Evolutionary conservation across 1,140 invertebrate genomes (phyloP).

Genomic region (Diorhabda elongata): DNA sequence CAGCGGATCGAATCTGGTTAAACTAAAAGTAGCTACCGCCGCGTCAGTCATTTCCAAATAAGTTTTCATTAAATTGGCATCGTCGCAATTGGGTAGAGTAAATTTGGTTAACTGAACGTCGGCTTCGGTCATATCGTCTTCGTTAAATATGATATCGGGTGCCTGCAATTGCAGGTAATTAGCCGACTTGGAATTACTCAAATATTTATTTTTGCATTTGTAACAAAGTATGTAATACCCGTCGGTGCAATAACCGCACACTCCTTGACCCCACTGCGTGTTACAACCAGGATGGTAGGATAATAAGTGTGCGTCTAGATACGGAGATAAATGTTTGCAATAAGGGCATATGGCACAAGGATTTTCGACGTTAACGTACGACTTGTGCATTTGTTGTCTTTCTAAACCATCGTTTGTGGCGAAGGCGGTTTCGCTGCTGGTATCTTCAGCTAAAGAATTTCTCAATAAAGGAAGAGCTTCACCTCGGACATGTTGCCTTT

Average conservation of each 20-base stretch:
- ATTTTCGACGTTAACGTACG: constrained; percentile 21
- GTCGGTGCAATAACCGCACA: constrained; percentile 50
- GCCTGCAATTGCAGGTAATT: constrained; percentile 31
- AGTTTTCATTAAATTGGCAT: constrained; percentile 34
- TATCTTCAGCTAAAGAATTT: constrained; percentile 13
- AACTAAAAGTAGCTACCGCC: constrained; percentile 48
- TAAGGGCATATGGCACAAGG: constrained; percentile 39
- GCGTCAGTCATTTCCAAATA: constrained; percentile 34
- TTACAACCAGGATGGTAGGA: constrained; percentile 52
- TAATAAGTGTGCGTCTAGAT: constrained; percentile 44
- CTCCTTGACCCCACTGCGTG: constrained; percentile 43
- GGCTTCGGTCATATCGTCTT: constrained; percentile 37
- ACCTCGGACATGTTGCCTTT: constrained; percentile 48
- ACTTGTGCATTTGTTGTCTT: background rate
- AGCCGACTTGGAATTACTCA: constrained; percentile 27
- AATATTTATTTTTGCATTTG: constrained; percentile 51
- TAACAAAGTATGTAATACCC: constrained; percentile 51
- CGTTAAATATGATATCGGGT: constrained; percentile 43
- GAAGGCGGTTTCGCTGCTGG: background rate
- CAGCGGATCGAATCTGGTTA: constrained; percentile 51
- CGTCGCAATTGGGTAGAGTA: constrained; percentile 33
- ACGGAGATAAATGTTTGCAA: constrained; percentile 41
- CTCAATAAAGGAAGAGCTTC: constrained; percentile 47
- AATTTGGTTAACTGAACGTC: constrained; percentile 36
- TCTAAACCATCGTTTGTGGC: background rate